These are phyloP conservation scores for Sycobia sp. DNA, from an alignment of 1,140 invertebrate species.

Conservation along the genomic window DNA sequence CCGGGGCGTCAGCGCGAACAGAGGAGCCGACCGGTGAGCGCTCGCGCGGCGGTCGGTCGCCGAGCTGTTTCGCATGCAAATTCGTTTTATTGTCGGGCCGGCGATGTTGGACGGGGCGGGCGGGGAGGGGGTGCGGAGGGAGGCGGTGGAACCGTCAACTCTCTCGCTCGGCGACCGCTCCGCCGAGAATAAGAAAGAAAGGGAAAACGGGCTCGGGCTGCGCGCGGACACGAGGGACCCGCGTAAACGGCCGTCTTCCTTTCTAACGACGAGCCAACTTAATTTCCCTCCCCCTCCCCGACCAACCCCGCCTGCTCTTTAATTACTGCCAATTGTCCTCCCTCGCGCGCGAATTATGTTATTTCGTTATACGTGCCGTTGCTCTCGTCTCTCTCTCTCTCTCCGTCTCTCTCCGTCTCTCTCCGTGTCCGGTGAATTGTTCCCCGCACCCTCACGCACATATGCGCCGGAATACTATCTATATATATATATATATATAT, in stretches of 20 bases:
- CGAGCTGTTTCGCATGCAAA: constrained; percentile 59
- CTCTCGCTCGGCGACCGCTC: background rate
- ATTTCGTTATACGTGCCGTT: constrained; percentile 46
- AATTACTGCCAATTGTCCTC: constrained; percentile 60
- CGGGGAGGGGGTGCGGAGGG: too few species aligned
- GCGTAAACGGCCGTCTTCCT: constrained; percentile 54
- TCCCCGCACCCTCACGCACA: too few species aligned
- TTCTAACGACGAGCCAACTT: constrained; percentile 45
- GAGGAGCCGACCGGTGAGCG: too few species aligned
- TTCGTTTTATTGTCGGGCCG: constrained; percentile 56
- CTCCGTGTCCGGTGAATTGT: background rate
- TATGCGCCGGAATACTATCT: too few species aligned
- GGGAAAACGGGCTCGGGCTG: constrained; percentile 37
- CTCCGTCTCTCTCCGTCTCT: background rate
- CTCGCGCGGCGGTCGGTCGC: background rate
- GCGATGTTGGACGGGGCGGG: too few species aligned
- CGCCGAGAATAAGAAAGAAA: constrained; percentile 42
- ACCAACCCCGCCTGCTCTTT: constrained; percentile 46
- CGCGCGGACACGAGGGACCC: constrained; percentile 26
- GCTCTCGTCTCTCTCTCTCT: constrained; percentile 36
- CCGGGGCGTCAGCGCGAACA: constrained; percentile 35
- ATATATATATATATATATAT: too few species aligned
- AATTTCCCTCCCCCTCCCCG: constrained; percentile 51
- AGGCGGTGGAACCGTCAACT: background rate
- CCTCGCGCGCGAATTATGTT: constrained; percentile 57